Evolutionary conservation across 2,888 invertebrate species (phyloP), one percentile per base, ranked within the genome.

Genomic region (Catocala sponsa): DNA sequence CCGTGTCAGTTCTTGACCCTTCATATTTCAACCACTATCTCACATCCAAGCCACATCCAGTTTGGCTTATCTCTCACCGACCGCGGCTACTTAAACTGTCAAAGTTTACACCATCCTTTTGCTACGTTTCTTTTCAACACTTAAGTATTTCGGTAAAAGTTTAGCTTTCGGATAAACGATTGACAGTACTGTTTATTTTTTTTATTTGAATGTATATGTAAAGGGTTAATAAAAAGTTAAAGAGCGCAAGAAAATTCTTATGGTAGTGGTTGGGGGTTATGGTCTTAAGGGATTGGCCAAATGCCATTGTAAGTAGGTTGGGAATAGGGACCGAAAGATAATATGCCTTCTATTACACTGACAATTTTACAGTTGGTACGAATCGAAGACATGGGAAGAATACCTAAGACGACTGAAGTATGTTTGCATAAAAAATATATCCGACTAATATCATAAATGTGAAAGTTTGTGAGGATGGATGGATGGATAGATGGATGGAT

Each of bases 41-140:
- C 10, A 46, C 33, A 33, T 50, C 59, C 61, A 32, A 42, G 64
- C 66, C 68, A 64, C 79, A 74, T 79, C 75, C 74, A 79, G 80
- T 48, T 25, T 51, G 55, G 59, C 64, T 76, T 78, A 77, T 74
- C 76, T 71, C 59, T 58, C 55, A 25, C 42, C 57, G 42, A 59
- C 55, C 58, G 67, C 63, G 65, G 74, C 74, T 80, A 78, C 82
- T 82, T 82, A 82, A 84, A 76, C 76, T 79, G 83, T 82, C 81
- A 73, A 83, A 84, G 74, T 84, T 81, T 60, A 61, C 53, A 68
- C 72, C 78, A 74, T 76, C 79, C 64, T 72, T 79, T 73, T 59
- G 47, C 53, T 72, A 69, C 55, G 65, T 67, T 76, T 81, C 74
- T 78, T 80, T 82, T 72, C 68, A 65, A 68, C 72, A 70, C 79